These are phyloP conservation scores for Hyla sarda DNA, from an alignment of 2,113 vertebrate species.

Conservation along the genomic window DNA sequence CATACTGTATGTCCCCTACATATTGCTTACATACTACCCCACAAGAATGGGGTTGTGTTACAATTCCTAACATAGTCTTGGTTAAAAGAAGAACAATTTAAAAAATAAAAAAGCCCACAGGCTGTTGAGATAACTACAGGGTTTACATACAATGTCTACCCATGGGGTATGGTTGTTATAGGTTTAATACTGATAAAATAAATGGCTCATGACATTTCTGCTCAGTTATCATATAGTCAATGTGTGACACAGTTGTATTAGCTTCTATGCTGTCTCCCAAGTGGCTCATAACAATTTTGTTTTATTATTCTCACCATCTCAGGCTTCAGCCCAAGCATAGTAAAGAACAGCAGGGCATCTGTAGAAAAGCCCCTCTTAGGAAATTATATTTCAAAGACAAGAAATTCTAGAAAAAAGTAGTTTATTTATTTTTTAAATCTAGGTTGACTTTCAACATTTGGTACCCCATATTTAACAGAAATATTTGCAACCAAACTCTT, in stretches of 20 bases:
- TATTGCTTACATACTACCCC: background rate
- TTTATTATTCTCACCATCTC: no score
- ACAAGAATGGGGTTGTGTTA: background rate
- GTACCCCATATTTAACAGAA: no score
- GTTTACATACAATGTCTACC: background rate
- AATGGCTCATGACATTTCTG: no score
- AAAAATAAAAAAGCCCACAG: background rate
- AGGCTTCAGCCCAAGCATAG: no score
- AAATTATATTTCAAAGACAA: no score
- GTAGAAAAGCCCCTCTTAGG: no score
- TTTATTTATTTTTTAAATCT: no score
- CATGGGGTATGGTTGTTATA: background rate
- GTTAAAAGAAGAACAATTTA: background rate
- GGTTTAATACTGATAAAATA: background rate
- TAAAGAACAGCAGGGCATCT: no score
- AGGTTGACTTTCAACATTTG: no score
- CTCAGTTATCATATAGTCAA: no score
- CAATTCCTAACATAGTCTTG: background rate
- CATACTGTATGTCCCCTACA: background rate
- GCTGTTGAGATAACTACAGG: background rate
- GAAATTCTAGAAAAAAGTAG: no score
- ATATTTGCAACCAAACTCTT: no score
- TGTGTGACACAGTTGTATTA: background rate
- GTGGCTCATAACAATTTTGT: background rate
- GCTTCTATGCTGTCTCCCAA: background rate